Conservation (phyloP, 2,113 vertebrate species). For the Podocnemis expansa region DNA sequence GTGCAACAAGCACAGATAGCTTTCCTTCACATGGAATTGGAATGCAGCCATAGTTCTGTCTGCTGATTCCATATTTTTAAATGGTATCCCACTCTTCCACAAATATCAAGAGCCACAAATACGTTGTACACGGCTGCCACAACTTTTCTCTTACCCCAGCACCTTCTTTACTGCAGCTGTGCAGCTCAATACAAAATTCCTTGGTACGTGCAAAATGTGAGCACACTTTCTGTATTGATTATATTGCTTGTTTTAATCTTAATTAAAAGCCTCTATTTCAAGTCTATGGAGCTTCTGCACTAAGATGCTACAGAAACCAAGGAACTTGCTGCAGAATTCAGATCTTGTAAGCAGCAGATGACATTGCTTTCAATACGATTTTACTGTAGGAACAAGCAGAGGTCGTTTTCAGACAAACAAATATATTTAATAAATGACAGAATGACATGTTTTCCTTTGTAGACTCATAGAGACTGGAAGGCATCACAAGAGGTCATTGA, state of each 20-base stretch:
- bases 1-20: too few relatives aligned
- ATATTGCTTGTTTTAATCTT: neutral
- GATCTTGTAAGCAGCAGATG: neutral
- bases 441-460: neutral
- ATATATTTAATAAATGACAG: neutral
- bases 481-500: too few relatives aligned
- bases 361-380: neutral
- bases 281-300: neutral
- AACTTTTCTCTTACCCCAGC: neutral
- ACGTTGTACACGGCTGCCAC: too few relatives aligned
- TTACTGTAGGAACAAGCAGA: neutral
- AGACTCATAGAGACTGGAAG: too few relatives aligned
- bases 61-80: neutral
- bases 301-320: accelerated
- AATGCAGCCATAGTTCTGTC: accelerated
- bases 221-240: accelerated
- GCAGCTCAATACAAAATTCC: neutral
- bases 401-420: neutral
- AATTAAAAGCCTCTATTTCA: too few relatives aligned
- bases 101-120: accelerated
- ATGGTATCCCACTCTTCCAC: neutral
- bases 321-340: accelerated
- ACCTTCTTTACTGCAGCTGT: neutral
- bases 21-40: neutral
- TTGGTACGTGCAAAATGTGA: neutral